Evolutionary conservation across 2,113 vertebrate genomes (phyloP).

Genomic region (Pseudorectes ferrugineus): DNA sequence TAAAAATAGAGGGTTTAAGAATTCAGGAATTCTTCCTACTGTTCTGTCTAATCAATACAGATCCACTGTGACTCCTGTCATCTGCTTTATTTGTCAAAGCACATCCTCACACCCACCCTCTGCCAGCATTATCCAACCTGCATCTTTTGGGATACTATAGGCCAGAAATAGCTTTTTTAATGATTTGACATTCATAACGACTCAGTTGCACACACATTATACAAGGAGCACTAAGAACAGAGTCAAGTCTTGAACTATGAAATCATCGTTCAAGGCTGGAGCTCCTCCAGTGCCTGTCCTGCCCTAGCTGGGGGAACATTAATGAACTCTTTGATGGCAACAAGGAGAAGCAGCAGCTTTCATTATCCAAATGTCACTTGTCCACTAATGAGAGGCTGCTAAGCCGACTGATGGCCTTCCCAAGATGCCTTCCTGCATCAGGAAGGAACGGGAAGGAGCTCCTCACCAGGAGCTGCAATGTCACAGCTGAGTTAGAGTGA

Average conservation of each 20-base stretch:
- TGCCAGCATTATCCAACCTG: background rate
- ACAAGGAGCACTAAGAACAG: background rate
- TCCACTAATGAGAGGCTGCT: background rate
- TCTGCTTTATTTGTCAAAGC: background rate
- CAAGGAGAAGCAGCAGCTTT: background rate
- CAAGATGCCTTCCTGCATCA: background rate
- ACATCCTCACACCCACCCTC: rapidly evolving
- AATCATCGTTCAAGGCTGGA: background rate
- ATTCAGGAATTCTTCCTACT: background rate
- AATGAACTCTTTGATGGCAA: background rate
- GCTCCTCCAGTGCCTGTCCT: background rate
- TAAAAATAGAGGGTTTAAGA: background rate
- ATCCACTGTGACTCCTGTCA: background rate
- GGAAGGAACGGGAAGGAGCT: background rate
- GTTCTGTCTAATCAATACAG: background rate
- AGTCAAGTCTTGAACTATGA: background rate
- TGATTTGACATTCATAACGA: background rate
- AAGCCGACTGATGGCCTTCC: rapidly evolving
- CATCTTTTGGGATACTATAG: rapidly evolving
- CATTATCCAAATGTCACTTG: background rate
- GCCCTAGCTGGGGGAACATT: background rate
- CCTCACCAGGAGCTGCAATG: no score
- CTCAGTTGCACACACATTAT: rapidly evolving
- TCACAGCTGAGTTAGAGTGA: rapidly evolving
- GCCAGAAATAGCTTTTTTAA: background rate